These are phyloP conservation scores for Hanleya hanleyi DNA, from an alignment of 2,888 invertebrate genomes.

Conservation along the genomic window DNA sequence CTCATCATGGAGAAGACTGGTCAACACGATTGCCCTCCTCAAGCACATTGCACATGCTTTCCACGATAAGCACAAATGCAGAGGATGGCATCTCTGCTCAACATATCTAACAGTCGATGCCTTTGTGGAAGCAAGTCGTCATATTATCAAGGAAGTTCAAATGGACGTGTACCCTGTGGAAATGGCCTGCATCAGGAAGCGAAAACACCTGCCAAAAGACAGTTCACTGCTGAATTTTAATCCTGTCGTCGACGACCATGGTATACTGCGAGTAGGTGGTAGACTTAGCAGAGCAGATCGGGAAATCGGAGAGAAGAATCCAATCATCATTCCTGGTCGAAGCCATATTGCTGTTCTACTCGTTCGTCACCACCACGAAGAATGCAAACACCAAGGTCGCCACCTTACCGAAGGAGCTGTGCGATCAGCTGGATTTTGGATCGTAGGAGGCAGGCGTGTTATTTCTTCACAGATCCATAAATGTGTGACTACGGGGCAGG, in stretches of 20 bases:
- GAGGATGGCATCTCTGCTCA: not conserved
- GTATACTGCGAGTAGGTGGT: conserved; percentile 9
- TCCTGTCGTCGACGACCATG: conserved; percentile 10
- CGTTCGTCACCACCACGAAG: conserved; percentile 18
- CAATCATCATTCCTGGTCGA: conserved; percentile 28
- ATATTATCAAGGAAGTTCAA: not conserved
- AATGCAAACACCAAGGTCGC: conserved; percentile 26
- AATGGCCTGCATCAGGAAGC: not conserved
- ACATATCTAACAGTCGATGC: not conserved
- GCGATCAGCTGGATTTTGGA: conserved; percentile 29
- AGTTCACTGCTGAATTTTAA: not conserved
- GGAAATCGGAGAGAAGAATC: conserved; percentile 5
- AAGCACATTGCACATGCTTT: not conserved
- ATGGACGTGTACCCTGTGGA: not conserved
- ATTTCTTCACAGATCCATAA: conserved; percentile 18
- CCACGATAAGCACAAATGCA: not conserved
- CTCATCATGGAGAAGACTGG: not conserved
- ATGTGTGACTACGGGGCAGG: conserved; percentile 28
- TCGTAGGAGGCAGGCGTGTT: conserved; percentile 17
- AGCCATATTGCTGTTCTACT: conserved; percentile 25
- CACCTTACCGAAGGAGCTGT: conserved; percentile 35
- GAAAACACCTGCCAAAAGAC: not conserved
- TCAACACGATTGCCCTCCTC: conserved; percentile 5
- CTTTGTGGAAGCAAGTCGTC: not conserved
- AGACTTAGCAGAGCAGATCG: not conserved